phyloP scores from a whole-genome alignment of 2,113 vertebrate species.

The sheep (Ovis aries) region DNA sequence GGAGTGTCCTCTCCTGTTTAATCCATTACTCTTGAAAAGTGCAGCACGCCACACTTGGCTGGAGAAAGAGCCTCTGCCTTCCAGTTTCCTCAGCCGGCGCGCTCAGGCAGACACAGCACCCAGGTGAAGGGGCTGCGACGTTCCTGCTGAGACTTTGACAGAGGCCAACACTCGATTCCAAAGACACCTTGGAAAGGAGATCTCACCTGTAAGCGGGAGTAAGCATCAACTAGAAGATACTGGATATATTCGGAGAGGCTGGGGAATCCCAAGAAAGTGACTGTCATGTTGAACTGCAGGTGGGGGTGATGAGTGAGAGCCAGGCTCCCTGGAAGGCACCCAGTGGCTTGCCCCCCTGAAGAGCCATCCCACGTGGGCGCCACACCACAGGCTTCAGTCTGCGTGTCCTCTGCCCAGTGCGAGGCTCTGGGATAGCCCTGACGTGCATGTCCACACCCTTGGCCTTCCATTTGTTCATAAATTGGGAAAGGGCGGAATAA shows the following conservation, averaged over 20 bases:
- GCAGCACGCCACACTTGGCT: neutral
- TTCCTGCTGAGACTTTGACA: neutral
- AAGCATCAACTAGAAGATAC: neutral
- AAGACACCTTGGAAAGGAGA: neutral
- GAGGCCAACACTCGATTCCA: neutral
- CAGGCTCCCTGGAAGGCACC: neutral
- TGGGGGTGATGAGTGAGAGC: neutral
- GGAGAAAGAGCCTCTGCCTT: neutral
- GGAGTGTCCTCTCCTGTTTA: neutral
- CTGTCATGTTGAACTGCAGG: neutral
- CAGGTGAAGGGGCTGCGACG: neutral
- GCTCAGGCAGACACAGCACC: neutral
- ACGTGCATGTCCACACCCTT: neutral
- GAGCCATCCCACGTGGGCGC: accelerated
- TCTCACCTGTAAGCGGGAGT: neutral
- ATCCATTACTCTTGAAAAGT: neutral
- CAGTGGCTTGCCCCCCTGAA: neutral
- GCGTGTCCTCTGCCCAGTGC: neutral
- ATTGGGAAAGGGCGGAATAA: neutral
- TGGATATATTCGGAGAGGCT: neutral
- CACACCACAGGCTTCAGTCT: neutral
- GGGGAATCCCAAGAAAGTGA: neutral
- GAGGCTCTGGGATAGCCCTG: neutral
- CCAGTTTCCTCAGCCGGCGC: neutral
- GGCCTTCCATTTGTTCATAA: neutral